Evolutionary conservation across 2,888 invertebrate species (phyloP), one percentile per base, ranked within the genome.

Genomic region (Linyphia triangularis): DNA sequence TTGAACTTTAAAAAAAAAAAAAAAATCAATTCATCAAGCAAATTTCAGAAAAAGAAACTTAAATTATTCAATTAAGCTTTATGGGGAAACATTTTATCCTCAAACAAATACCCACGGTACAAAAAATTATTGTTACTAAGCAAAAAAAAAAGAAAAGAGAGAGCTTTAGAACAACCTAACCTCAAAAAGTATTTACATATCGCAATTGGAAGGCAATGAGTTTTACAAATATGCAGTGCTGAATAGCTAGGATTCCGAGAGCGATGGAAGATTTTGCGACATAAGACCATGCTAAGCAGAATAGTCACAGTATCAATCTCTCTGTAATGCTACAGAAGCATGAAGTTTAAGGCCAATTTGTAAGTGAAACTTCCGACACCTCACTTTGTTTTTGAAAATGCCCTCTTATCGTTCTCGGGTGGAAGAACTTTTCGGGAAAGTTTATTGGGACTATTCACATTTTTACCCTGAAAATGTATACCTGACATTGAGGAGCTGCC

Each of bases 381-480:
- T 26, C 24, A 40, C 22, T 30, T n/a, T 24, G 19, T 19, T 1
- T 61, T 61, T 61, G 19, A 19, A 19, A 22, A 19, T n/a, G 24
- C 43, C 67, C 67, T 65, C 33, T 79, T 72, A 37, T 61, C 59
- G 59, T 30, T 69, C 22, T 33, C 81, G 22, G n/a, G 2, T 40
- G 33, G 70, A 70, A 72, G 40, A 26, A 37, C 22, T 26, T 65
- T n/a, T 84, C 51, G 67, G 7, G 33, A n/a, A 65, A 28, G 63
- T 51, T 67, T 72, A 33, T 26, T 24, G 22, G 78, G 77, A 63
- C 70, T 85, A 78, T 63, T 85, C 43, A 69, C 61, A 70, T 13
- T 57, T 78, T 86, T 88, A 88, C 59, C 69, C 63, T 67, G 82
- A 77, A 81, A 88, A 82, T 40, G 69, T 69, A 75, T 88, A 88